Percentiles rank a stretch among this genome's conserved stretches.
These are phyloP conservation scores for Cheilosia grossa DNA, from an alignment of 2,888 invertebrate species.

Conservation along the genomic window DNA sequence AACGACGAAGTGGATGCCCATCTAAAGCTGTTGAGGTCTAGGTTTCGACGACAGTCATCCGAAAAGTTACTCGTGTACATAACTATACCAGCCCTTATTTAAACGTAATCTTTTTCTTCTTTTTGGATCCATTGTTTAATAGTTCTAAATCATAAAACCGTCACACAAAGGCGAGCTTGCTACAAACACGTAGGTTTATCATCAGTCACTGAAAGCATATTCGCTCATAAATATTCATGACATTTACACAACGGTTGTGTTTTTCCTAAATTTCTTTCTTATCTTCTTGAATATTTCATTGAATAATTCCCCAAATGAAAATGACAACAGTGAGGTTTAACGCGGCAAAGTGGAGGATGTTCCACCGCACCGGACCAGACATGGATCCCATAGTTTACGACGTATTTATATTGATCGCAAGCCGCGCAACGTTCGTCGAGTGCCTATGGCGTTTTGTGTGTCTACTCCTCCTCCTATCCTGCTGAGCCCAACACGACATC, in stretches of 20 bases:
- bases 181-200: background rate
- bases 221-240: conserved; percentile 43
- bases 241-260: conserved; percentile 19
- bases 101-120: no score
- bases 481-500: conserved; percentile 14
- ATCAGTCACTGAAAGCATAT: conserved; percentile 11
- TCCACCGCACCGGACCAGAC: conserved; percentile 7
- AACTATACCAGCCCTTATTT: no score
- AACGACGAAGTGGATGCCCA: no score
- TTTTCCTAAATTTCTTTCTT: conserved; percentile 23
- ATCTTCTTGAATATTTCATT: conserved; percentile 25
- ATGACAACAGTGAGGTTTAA: conserved; percentile 12
- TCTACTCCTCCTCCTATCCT: conserved; percentile 15
- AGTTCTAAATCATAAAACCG: no score
- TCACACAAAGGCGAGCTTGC: no score
- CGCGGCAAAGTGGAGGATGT: background rate
- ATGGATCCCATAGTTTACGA: conserved; percentile 40
- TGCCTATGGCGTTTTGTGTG: background rate
- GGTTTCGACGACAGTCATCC: no score
- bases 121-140: no score
- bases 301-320: conserved; percentile 19
- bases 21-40: no score
- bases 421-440: conserved; percentile 7
- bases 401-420: conserved; percentile 30
- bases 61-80: no score